A percentile compares a stretch with the other conserved stretches of the same genome.
phyloP scores from a whole-genome alignment of 2,888 invertebrate species.

The Ernsta delagoae region DNA sequence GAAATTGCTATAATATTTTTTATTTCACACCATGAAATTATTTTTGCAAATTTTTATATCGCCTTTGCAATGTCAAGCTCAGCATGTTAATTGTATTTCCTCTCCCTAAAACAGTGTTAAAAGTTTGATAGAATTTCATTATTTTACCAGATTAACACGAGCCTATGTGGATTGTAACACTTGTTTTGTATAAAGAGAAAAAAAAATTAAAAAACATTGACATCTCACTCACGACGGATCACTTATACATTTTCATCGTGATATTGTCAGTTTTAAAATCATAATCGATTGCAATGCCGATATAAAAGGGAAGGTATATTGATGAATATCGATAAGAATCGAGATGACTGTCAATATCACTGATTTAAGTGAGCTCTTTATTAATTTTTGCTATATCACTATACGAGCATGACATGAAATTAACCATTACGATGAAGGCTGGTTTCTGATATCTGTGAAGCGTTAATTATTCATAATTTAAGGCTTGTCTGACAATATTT shows the following conservation, averaged over 20 bases:
- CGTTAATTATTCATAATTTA: neutral
- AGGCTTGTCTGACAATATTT: neutral
- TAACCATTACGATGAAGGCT: constrained; percentile 17
- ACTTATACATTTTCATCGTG: constrained; percentile 33
- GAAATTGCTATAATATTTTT: too few species aligned
- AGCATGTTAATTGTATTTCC: neutral
- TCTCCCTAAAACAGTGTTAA: neutral
- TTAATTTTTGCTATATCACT: constrained; percentile 36
- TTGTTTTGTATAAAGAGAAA: neutral
- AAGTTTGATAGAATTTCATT: neutral
- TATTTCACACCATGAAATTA: too few species aligned
- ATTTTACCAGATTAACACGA: neutral
- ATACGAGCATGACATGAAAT: constrained; percentile 17
- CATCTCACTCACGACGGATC: constrained; percentile 22
- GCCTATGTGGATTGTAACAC: neutral
- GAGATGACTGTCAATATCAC: constrained; percentile 26
- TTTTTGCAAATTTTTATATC: too few species aligned
- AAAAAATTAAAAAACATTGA: constrained; percentile 12
- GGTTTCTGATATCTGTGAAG: constrained; percentile 21
- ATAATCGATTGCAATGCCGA: constrained; percentile 32
- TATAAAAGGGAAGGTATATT: constrained; percentile 35
- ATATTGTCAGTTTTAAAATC: constrained; percentile 33
- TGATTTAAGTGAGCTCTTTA: constrained; percentile 35
- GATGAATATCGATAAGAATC: constrained; percentile 42
- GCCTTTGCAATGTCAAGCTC: too few species aligned